Percentiles rank a stretch among this genome's conserved stretches.
phyloP scores from a whole-genome alignment of 2,113 vertebrate genomes.

The Eurypyga helias region DNA sequence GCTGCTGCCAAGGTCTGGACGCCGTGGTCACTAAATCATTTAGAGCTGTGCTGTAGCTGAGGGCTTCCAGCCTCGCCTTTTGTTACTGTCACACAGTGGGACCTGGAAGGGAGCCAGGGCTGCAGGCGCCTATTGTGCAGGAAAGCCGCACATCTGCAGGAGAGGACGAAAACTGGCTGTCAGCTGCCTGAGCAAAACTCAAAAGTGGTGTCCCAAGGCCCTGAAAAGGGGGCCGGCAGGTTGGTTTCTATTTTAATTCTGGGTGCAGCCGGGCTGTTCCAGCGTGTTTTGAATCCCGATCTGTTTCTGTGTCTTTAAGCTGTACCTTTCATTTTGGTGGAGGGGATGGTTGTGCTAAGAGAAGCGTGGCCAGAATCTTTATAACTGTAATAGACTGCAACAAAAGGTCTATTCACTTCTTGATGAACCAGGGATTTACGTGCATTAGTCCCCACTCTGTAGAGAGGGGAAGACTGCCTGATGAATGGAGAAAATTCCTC shows the following conservation, averaged over 20 bases:
- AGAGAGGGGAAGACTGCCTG: neutral
- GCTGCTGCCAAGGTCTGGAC: conserved; percentile 67
- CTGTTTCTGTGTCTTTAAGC: conserved; percentile 2
- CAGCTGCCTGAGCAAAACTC: conserved; percentile 66
- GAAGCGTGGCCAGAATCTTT: conserved; percentile 59
- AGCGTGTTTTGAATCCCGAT: conserved; percentile 16
- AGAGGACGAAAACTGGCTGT: conserved; percentile 38
- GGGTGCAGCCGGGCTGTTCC: neutral
- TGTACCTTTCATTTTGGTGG: conserved; percentile 19
- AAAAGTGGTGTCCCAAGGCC: conserved; percentile 26
- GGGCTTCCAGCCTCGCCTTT: conserved; percentile 70
- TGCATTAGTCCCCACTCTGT: conserved; percentile 22
- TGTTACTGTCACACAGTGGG: conserved; percentile 72
- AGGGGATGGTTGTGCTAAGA: neutral
- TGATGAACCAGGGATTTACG: conserved; percentile 67
- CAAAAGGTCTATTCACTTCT: conserved; percentile 62
- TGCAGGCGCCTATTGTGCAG: conserved; percentile 65
- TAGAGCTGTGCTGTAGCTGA: conserved; percentile 56
- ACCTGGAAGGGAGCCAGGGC: conserved; percentile 65
- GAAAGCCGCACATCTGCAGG: conserved; percentile 65
- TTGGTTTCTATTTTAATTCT: neutral
- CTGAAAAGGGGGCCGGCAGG: conserved; percentile 19
- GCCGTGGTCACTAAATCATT: conserved; percentile 72
- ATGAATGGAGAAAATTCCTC: conserved; percentile 62
- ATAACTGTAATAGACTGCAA: conserved; percentile 62